These are phyloP conservation scores for Tortrix viridana DNA, from an alignment of 2,888 invertebrate species.

Conservation along the genomic window DNA sequence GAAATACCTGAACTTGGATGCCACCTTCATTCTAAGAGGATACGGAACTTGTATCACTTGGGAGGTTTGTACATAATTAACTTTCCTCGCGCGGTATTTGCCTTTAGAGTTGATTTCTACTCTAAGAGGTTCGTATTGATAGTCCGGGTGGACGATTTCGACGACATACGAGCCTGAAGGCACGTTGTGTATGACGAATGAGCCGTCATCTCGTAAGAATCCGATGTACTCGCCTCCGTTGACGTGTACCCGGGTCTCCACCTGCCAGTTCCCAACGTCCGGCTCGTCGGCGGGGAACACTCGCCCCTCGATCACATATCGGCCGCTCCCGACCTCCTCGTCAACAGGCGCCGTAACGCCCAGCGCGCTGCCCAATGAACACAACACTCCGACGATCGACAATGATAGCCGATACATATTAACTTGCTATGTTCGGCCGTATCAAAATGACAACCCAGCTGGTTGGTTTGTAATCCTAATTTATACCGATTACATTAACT, in stretches of 20 bases:
- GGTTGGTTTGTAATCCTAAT: too few relatives aligned
- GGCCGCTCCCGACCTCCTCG: constrained; percentile 76
- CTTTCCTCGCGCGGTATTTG: constrained; percentile 96
- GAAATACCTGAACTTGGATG: constrained; percentile 93
- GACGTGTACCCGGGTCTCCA: constrained; percentile 90
- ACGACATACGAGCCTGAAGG: constrained; percentile 97
- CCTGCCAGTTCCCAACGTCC: constrained; percentile 87
- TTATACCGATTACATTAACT: too few relatives aligned
- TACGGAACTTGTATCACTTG: constrained; percentile 96
- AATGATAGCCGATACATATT: constrained; percentile 20
- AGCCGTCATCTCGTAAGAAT: constrained; percentile 95
- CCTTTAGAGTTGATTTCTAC: constrained; percentile 99
- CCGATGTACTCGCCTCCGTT: constrained; percentile 96
- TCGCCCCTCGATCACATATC: constrained; percentile 92
- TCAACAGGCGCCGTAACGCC: constrained; percentile 61
- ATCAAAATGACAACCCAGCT: too few relatives aligned
- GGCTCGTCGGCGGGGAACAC: constrained; percentile 89
- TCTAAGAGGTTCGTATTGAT: constrained; percentile 95
- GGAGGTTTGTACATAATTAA: constrained; percentile 96
- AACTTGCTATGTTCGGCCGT: not conserved
- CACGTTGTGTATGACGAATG: constrained; percentile 94
- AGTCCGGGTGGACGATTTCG: constrained; percentile 95
- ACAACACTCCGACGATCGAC: constrained; percentile 29
- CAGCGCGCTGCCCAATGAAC: constrained; percentile 46
- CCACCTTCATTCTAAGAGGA: constrained; percentile 94